These are phyloP conservation scores for Galeopterus variegatus DNA, from an alignment of 2,113 vertebrate genomes.

Conservation along the genomic window DNA sequence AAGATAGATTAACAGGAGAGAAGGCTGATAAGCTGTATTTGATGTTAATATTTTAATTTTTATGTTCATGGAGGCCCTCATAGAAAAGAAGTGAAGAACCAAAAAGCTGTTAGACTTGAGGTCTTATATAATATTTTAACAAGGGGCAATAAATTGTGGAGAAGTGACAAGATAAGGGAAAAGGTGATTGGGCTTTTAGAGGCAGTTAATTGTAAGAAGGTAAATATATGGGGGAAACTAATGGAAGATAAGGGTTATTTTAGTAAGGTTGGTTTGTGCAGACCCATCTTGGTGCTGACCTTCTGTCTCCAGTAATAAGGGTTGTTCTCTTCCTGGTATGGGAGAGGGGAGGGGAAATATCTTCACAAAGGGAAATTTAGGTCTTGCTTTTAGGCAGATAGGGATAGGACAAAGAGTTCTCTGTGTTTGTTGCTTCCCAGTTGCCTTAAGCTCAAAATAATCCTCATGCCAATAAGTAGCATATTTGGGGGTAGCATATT, in stretches of 20 bases:
- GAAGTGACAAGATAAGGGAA: slow-evolving; percentile 19
- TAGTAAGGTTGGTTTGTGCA: neutral
- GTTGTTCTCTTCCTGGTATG: neutral
- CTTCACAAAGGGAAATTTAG: neutral
- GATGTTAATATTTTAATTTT: neutral
- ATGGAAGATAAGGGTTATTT: neutral
- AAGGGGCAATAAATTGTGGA: neutral
- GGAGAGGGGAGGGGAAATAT: neutral
- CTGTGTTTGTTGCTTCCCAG: neutral
- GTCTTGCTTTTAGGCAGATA: neutral
- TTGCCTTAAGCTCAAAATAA: slow-evolving; percentile 53
- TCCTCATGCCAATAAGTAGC: neutral
- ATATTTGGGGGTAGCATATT: slow-evolving; percentile 29
- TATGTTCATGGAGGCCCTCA: neutral
- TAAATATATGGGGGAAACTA: neutral
- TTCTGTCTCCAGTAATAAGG: neutral
- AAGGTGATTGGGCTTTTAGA: neutral
- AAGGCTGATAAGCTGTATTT: neutral
- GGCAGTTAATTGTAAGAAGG: neutral
- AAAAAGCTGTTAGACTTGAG: neutral
- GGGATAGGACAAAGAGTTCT: neutral
- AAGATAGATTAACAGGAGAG: neutral
- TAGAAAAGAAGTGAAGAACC: neutral
- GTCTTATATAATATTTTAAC: neutral
- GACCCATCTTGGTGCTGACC: neutral